phyloP scores from a whole-genome alignment of 2,113 vertebrate genomes.

The Vanacampus margaritifer region DNA sequence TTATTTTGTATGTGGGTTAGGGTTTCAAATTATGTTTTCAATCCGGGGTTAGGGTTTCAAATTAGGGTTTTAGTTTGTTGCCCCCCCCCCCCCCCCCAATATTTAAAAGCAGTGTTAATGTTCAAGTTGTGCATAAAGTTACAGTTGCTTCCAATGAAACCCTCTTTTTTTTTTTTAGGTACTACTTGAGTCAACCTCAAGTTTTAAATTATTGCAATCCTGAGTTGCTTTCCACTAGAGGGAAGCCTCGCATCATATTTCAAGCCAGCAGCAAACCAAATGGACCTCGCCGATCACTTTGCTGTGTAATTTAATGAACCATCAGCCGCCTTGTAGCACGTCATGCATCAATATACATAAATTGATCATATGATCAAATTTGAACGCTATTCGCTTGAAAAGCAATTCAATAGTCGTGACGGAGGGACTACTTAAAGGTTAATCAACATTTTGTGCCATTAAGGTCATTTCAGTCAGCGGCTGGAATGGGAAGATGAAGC shows the following conservation, averaged over 20 bases:
- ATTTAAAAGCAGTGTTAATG: no score
- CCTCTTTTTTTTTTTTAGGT: no score
- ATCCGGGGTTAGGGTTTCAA: no score
- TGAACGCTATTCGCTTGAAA: not conserved
- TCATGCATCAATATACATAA: not conserved
- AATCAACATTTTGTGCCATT: constrained; percentile 6
- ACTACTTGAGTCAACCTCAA: no score
- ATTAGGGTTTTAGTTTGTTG: no score
- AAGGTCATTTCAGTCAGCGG: not conserved
- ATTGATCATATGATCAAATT: not conserved
- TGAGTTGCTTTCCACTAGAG: constrained; percentile 44
- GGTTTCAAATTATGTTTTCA: no score
- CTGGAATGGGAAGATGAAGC: not conserved
- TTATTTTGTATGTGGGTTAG: no score
- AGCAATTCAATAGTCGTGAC: constrained; percentile 10
- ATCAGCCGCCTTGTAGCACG: no score
- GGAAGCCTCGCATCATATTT: constrained; percentile 36
- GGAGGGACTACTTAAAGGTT: not conserved
- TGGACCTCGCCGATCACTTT: not conserved
- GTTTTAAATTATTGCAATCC: no score
- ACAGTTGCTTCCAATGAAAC: no score
- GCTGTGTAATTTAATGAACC: not conserved
- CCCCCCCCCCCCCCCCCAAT: no score
- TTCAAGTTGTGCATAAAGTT: no score
- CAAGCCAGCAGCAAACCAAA: not conserved